Evolutionary conservation across 2,888 invertebrate species (phyloP).

Genomic region (Pyrrhosoma nymphula): DNA sequence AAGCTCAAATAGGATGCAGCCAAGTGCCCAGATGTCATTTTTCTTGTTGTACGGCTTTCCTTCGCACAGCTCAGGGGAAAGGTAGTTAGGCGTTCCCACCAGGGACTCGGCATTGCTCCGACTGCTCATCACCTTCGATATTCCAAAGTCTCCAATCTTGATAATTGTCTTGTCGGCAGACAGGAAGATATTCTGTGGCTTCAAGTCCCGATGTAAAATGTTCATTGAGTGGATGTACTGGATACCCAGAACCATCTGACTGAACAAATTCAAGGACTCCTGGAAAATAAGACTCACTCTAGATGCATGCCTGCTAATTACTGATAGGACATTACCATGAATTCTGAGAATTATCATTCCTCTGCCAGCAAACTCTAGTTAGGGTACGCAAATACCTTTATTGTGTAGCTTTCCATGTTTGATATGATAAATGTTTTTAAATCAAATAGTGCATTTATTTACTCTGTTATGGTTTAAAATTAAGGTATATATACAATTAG

Average conservation of each 20-base stretch:
- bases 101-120: conserved; percentile 81
- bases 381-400: no score
- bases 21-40: conserved; percentile 93
- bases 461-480: no score
- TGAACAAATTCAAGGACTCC: conserved; percentile 85
- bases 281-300: conserved; percentile 76
- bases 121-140: conserved; percentile 84
- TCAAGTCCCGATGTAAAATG: conserved; percentile 91
- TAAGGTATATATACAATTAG: no score
- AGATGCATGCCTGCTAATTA: neutral
- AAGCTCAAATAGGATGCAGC: conserved; percentile 91
- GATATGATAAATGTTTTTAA: no score
- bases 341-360: no score
- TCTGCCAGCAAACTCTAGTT: no score
- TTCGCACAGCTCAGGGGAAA: conserved; percentile 91
- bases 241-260: conserved; percentile 88
- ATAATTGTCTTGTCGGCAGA: conserved; percentile 85
- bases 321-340: no score
- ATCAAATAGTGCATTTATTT: no score
- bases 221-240: conserved; percentile 89
- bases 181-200: conserved; percentile 90
- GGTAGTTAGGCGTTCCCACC: conserved; percentile 90
- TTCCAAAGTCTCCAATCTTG: conserved; percentile 92
- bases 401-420: no score
- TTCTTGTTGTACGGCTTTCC: conserved; percentile 88